A percentile compares a stretch with the other conserved stretches of the same genome.
Conservation (phyloP, 2,888 invertebrate species). For the Nemotelus nigrinus region DNA sequence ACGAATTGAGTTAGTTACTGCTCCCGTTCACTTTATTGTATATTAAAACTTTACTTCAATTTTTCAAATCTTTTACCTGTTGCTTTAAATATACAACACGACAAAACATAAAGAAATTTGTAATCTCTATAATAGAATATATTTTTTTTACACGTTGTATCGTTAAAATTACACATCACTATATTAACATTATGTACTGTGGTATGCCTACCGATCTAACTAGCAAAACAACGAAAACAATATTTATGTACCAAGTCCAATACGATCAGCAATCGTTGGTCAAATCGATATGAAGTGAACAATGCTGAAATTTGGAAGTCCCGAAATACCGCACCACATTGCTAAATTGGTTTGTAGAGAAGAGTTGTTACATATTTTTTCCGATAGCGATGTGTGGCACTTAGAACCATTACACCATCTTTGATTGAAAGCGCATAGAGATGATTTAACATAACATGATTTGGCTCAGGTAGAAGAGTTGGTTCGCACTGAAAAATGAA, state of each 20-base stretch:
- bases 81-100: too few species aligned
- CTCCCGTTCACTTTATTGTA: too few species aligned
- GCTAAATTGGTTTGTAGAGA: slow-evolving; percentile 95
- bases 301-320: too few species aligned
- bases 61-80: too few species aligned
- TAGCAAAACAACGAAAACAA: slow-evolving; percentile 7
- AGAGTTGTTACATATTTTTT: slow-evolving; percentile 99
- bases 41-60: too few species aligned
- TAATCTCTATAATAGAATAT: slow-evolving; percentile 5
- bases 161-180: slow-evolving; percentile 7
- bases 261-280: not conserved
- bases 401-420: slow-evolving; percentile 99
- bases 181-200: slow-evolving; percentile 5
- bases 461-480: slow-evolving; percentile 97
- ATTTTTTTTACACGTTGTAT: not conserved
- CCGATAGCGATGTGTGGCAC: slow-evolving; percentile 97
- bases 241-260: not conserved
- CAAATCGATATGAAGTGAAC: too few species aligned
- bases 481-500: slow-evolving; percentile 88
- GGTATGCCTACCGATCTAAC: slow-evolving; percentile 1
- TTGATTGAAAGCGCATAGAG: slow-evolving; percentile 99
- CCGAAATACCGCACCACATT: too few species aligned
- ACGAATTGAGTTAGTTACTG: too few species aligned
- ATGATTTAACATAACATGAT: slow-evolving; percentile 99
- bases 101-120: not conserved